Evolutionary conservation across 2,888 invertebrate genomes (phyloP).

Genomic region (Rhopalosiphum nymphaeae): DNA sequence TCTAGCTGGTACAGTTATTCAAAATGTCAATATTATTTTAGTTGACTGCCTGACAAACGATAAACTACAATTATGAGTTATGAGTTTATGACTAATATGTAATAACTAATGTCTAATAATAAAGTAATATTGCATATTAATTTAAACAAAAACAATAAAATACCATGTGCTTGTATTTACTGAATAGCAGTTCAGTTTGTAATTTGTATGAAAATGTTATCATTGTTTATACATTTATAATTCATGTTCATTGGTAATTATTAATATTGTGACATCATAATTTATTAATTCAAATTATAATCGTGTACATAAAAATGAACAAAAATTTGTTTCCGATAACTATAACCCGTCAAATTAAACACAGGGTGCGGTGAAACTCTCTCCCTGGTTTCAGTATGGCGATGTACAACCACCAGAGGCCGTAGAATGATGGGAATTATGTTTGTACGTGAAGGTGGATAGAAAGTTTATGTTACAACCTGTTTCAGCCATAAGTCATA

Average conservation of each 20-base stretch:
- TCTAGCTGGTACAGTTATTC: not conserved
- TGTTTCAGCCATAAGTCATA: too few relatives aligned
- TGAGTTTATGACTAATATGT: not conserved
- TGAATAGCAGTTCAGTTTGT: not conserved
- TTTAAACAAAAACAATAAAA: not conserved
- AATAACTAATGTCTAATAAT: not conserved
- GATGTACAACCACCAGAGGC: too few relatives aligned
- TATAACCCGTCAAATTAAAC: too few relatives aligned
- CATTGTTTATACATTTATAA: not conserved
- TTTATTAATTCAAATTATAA: not conserved
- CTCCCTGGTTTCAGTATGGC: too few relatives aligned
- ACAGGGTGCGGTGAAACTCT: too few relatives aligned
- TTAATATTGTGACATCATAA: not conserved
- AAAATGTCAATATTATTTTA: not conserved
- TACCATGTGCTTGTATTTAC: not conserved
- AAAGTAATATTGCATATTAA: not conserved
- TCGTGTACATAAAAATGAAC: not conserved
- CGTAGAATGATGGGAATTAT: too few relatives aligned
- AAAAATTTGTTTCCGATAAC: too few relatives aligned
- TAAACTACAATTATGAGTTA: not conserved
- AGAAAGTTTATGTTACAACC: too few relatives aligned
- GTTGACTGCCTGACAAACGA: not conserved
- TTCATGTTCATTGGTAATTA: not conserved
- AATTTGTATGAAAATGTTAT: not conserved
- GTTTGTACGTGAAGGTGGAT: too few relatives aligned